Evolutionary conservation across 2,888 invertebrate species (phyloP).

Genomic region (Phalangium opilio): DNA sequence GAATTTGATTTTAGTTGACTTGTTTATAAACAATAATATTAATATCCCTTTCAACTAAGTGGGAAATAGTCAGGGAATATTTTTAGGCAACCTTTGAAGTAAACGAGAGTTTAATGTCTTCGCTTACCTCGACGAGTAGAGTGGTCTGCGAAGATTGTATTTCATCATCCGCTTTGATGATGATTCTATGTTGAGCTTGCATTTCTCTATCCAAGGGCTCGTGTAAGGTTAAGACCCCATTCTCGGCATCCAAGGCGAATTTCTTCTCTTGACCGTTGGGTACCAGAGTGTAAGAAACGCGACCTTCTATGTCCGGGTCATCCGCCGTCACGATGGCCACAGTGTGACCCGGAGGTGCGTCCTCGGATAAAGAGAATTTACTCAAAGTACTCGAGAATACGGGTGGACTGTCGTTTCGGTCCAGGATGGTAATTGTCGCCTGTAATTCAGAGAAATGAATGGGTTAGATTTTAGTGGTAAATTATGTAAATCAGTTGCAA

Average conservation of each 20-base stretch:
- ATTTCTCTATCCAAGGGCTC: slow-evolving; percentile 61
- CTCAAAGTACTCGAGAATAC: slow-evolving; percentile 63
- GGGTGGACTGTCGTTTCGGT: slow-evolving; percentile 80
- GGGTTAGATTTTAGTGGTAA: too few relatives aligned
- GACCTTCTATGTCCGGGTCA: slow-evolving; percentile 63
- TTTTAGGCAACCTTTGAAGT: too few relatives aligned
- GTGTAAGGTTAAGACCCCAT: slow-evolving; percentile 46
- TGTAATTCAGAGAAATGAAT: slow-evolving; percentile 25
- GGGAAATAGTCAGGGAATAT: too few relatives aligned
- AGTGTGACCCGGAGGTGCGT: slow-evolving; percentile 60
- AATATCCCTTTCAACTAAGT: too few relatives aligned
- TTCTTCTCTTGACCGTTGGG: slow-evolving; percentile 23
- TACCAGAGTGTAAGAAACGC: slow-evolving; percentile 51
- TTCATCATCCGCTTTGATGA: slow-evolving; percentile 52
- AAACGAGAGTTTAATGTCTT: too few relatives aligned
- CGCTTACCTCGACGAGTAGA: slow-evolving; percentile 45
- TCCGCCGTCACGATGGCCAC: slow-evolving; percentile 61
- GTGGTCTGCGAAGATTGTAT: slow-evolving; percentile 65
- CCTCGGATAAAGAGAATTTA: slow-evolving; percentile 64
- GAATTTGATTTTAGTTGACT: too few relatives aligned
- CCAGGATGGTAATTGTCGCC: slow-evolving; percentile 56
- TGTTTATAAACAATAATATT: too few relatives aligned
- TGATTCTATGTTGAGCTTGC: slow-evolving; percentile 57
- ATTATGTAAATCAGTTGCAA: too few relatives aligned
- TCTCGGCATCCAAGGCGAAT: slow-evolving; percentile 53